Base-by-base conservation (phyloP, 2,888 invertebrate genomes). In the Drosophila formosana region DNA sequence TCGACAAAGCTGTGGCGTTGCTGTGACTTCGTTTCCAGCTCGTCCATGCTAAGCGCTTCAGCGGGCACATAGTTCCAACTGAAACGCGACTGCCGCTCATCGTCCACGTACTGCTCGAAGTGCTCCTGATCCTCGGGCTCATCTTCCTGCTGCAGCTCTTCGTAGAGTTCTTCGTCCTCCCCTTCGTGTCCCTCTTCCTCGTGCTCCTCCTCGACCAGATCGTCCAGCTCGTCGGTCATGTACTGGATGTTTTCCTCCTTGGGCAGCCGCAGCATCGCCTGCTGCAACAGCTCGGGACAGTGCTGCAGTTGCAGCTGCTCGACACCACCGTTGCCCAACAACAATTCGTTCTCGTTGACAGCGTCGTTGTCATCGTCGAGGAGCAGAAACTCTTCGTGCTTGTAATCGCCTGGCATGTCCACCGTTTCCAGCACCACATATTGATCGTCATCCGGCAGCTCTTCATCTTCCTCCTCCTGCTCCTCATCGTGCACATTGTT, bases 341-440 rank as follows among this genome's bases (percentile, higher is more conserved):
- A 49, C 7, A 81, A 6, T 4, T 82, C 72, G n/a, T 65, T 57
- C 6, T 73, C 67, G 30, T 37, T 26, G 23, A 28, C 60, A 0
- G 79, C 75, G 23, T 88, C 80, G 41, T 64, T 80, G 2, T 78
- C 51, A 18, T 18, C 18, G 18, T 18, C 18, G 18, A 18, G 18
- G 26, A 79, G 49, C 0, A 80, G 51, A 23, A 69, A 80, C 26
- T 86, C 78, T 50, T 86, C 83, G 11, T 53, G 32, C 11, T 78
- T 78, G 3, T 65, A 69, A 3, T 78, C 81, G 7, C 76, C 56
- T 18, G 73, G 72, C 13, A 75, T 70, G 64, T 80, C 83, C 4
- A 80, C 77, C 6, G 73, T 52, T 32, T 86, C 83, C 53, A 84
- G 18, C 1, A 84, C 75, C 9, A 80, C 72, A 60, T 66, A 82